A percentile compares a stretch with the other conserved stretches of the same genome.
phyloP scores from a whole-genome alignment of 2,888 invertebrate species.

The Ophion ventricosus region DNA sequence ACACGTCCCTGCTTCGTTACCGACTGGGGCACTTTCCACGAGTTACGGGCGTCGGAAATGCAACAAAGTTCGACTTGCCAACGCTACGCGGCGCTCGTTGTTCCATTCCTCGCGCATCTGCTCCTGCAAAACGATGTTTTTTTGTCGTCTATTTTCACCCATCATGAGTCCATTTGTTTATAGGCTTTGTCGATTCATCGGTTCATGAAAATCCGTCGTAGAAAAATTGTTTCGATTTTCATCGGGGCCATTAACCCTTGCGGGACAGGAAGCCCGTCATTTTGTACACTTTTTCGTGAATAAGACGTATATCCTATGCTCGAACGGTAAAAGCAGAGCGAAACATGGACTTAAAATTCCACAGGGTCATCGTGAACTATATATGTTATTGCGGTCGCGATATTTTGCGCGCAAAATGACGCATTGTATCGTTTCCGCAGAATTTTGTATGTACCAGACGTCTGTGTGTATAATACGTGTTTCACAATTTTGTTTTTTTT shows the following conservation, averaged over 20 bases:
- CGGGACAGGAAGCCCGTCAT: background rate
- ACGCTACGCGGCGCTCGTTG: constrained; percentile 43
- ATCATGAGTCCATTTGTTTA: background rate
- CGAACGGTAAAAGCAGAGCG: too few relatives aligned
- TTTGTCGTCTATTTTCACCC: background rate
- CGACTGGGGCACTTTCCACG: background rate
- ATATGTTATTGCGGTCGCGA: background rate
- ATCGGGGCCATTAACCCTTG: background rate
- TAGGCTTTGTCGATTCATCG: background rate
- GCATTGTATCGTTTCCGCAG: background rate
- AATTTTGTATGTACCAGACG: too few relatives aligned
- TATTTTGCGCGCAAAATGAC: background rate
- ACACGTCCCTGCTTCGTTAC: background rate
- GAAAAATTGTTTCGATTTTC: background rate
- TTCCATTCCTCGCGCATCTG: background rate
- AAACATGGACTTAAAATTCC: background rate
- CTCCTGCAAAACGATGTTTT: background rate
- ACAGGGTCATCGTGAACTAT: background rate
- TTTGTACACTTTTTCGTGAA: background rate
- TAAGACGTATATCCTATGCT: background rate
- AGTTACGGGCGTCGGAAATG: background rate
- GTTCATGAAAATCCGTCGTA: background rate
- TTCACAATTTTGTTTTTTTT: background rate
- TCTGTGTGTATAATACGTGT: too few relatives aligned
- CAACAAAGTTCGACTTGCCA: background rate